These are phyloP conservation scores for Chalcis sispes DNA, from an alignment of 2,888 invertebrate species.

Conservation along the genomic window DNA sequence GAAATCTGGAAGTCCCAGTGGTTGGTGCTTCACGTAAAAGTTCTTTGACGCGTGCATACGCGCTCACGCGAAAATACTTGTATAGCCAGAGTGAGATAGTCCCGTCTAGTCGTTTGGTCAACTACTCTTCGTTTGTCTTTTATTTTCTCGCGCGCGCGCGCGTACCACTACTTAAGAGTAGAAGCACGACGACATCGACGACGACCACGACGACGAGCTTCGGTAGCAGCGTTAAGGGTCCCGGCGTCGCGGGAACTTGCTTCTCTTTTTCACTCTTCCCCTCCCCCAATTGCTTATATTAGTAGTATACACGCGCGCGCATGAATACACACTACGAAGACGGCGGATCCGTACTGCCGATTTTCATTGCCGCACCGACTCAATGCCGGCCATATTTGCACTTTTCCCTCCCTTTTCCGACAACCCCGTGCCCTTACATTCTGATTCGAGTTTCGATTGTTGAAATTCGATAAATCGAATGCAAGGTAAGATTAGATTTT, in stretches of 20 bases:
- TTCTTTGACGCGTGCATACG: neutral
- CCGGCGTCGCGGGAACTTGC: neutral
- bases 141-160: neutral
- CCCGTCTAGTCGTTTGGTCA: too few relatives aligned
- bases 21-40: neutral
- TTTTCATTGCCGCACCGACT: constrained; percentile 57
- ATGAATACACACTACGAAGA: constrained; percentile 36
- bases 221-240: too few relatives aligned
- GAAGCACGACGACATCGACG: too few relatives aligned
- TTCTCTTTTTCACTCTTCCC: neutral
- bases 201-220: too few relatives aligned
- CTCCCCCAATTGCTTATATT: neutral
- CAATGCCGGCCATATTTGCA: constrained; percentile 56
- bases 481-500: too few relatives aligned
- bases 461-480: neutral
- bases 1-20: neutral
- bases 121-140: too few relatives aligned
- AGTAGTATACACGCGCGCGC: too few relatives aligned
- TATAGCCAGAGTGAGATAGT: too few relatives aligned
- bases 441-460: neutral
- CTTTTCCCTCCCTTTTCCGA: constrained; percentile 53
- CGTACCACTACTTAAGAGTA: neutral
- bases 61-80: too few relatives aligned
- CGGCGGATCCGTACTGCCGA: constrained; percentile 37
- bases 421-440: constrained; percentile 1